phyloP scores from a whole-genome alignment of 2,113 vertebrate genomes.

The Tenebrosternarchus preto region DNA sequence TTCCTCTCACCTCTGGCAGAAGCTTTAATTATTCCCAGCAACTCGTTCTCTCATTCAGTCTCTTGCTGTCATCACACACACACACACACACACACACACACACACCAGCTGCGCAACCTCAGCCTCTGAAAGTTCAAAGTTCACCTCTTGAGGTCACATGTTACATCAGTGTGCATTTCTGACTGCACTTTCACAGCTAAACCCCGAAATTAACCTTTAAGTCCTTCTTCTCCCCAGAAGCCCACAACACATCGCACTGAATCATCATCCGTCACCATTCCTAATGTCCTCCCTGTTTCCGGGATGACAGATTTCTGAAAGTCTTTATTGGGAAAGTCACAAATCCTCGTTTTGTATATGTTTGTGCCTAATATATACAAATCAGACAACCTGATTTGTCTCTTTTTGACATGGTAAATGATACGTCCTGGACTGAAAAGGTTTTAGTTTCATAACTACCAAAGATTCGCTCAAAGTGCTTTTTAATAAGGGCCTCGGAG shows the following conservation, averaged over 20 bases:
- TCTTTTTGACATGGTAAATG: background rate
- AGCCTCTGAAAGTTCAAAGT: slow-evolving; percentile 1
- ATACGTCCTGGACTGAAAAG: too few species aligned
- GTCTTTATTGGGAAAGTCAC: too few species aligned
- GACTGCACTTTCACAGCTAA: slow-evolving; percentile 48
- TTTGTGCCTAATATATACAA: too few species aligned
- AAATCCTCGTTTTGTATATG: too few species aligned
- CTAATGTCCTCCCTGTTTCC: background rate
- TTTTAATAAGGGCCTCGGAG: slow-evolving; percentile 51
- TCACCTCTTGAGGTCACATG: slow-evolving; percentile 38
- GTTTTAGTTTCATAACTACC: slow-evolving; percentile 45
- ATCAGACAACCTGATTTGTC: too few species aligned
- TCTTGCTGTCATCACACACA: slow-evolving; percentile 6
- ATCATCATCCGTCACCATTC: slow-evolving; percentile 11
- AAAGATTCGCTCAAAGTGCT: slow-evolving; percentile 37
- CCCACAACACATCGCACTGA: slow-evolving; percentile 17
- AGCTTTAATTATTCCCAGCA: slow-evolving; percentile 36
- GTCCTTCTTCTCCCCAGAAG: slow-evolving; percentile 40
- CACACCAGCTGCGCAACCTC: slow-evolving; percentile 40
- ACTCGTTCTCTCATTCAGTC: slow-evolving; percentile 1
- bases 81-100: slow-evolving; percentile 8
- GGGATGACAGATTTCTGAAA: too few species aligned
- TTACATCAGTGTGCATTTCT: slow-evolving; percentile 55
- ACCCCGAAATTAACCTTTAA: slow-evolving; percentile 54
- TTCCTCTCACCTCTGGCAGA: slow-evolving; percentile 24